phyloP scores from a whole-genome alignment of 2,888 invertebrate genomes.

The Erynnis tages region DNA sequence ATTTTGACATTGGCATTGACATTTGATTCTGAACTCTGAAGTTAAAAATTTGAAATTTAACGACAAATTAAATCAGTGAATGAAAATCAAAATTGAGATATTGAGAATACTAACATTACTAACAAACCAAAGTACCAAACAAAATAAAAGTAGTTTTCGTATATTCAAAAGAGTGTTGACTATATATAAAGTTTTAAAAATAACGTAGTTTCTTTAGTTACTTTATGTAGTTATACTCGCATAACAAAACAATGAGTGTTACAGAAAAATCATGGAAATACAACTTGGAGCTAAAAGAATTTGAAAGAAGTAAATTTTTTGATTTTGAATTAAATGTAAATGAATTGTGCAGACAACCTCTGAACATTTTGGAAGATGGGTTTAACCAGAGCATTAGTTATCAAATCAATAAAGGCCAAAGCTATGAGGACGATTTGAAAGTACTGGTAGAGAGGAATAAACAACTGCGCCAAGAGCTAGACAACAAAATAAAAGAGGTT shows the following conservation, averaged over 20 bases:
- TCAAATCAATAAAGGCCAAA: conserved; percentile 36
- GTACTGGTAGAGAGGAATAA: conserved; percentile 55
- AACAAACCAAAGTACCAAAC: too few species aligned
- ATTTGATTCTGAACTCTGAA: too few species aligned
- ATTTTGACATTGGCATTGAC: too few species aligned
- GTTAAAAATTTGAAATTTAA: too few species aligned
- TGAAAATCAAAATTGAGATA: too few species aligned
- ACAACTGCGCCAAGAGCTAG: conserved; percentile 53
- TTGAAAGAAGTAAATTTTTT: conserved; percentile 40
- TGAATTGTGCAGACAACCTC: conserved; percentile 40
- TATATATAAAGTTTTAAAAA: too few species aligned
- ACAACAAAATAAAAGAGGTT: conserved; percentile 50
- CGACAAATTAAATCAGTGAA: too few species aligned
- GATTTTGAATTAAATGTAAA: conserved; percentile 45
- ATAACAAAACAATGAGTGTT: conserved; percentile 43
- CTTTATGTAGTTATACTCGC: too few species aligned
- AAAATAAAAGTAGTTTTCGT: too few species aligned
- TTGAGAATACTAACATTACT: too few species aligned
- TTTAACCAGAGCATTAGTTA: conserved; percentile 45
- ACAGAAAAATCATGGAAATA: conserved; percentile 53
- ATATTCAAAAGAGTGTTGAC: too few species aligned
- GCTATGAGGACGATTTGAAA: conserved; percentile 56
- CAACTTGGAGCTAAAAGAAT: conserved; percentile 37
- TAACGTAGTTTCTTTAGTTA: too few species aligned
- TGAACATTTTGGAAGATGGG: conserved; percentile 46